Conservation (phyloP, 2,797 vertebrate genomes). For the Diplodus puntazzo region DNA sequence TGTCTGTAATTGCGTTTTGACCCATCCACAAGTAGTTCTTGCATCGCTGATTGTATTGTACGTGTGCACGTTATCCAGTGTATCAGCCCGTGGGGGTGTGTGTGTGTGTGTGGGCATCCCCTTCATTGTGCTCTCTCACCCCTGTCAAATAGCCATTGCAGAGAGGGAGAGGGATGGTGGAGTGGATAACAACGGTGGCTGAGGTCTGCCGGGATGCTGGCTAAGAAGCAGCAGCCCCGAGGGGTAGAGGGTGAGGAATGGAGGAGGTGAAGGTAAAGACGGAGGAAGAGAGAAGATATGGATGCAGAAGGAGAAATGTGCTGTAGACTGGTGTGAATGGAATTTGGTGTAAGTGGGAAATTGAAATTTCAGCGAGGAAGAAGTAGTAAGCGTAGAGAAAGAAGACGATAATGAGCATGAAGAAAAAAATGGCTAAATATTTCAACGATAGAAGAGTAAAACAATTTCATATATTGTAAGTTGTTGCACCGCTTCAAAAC, state of each 20-base stretch:
- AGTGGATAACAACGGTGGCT: constrained; percentile 52
- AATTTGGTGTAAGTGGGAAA: constrained; percentile 7
- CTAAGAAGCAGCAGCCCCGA: constrained; percentile 38
- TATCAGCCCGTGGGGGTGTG: not conserved
- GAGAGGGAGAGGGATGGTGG: constrained; percentile 31
- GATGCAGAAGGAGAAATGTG: constrained; percentile 13
- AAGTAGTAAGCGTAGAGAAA: not conserved
- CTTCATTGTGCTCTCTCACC: constrained; percentile 34
- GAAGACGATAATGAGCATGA: not conserved
- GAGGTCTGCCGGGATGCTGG: constrained; percentile 56
- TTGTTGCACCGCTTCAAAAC: constrained; percentile 6
- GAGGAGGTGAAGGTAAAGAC: not conserved
- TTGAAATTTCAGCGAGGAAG: constrained; percentile 1
- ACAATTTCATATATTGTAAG: constrained; percentile 10
- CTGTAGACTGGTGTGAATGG: constrained; percentile 10
- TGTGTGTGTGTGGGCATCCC: constrained; percentile 8
- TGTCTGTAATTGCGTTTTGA: not conserved
- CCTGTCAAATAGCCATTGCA: constrained; percentile 48
- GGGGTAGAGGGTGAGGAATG: not conserved
- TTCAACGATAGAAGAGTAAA: not conserved
- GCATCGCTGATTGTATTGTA: not conserved
- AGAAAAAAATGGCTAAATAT: not conserved
- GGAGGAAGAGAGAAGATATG: constrained; percentile 3
- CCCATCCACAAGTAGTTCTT: constrained; percentile 7
- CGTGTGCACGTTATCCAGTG: not conserved